phyloP scores from a whole-genome alignment of 2,797 vertebrate genomes.

The Adelosebastes latens region DNA sequence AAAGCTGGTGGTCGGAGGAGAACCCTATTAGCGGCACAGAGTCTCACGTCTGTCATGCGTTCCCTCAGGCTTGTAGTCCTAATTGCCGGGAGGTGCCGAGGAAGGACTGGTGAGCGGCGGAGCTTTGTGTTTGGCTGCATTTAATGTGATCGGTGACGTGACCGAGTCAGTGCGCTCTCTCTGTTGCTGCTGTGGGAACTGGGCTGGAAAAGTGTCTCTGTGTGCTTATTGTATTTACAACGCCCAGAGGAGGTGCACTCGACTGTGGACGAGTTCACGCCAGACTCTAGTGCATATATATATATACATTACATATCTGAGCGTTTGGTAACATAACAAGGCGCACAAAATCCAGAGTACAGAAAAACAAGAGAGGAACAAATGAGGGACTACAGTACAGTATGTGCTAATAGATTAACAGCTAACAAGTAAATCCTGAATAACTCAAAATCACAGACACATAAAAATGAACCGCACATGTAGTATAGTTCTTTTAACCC shows the following conservation, averaged over 20 bases:
- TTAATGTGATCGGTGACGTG: constrained; percentile 35
- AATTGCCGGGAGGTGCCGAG: constrained; percentile 43
- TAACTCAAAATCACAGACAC: neutral
- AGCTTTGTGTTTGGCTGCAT: constrained; percentile 38
- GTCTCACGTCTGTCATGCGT: constrained; percentile 16
- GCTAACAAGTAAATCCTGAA: neutral
- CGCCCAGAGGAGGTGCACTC: constrained; percentile 35
- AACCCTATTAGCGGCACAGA: constrained; percentile 37
- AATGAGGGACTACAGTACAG: neutral
- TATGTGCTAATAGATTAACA: neutral
- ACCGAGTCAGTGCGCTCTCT: constrained; percentile 29
- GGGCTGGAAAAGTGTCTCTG: constrained; percentile 48
- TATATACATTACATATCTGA: neutral
- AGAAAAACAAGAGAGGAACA: neutral
- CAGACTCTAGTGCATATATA: constrained; percentile 10
- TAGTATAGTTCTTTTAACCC: neutral
- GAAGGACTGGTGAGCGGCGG: constrained; percentile 26
- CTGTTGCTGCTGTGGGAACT: constrained; percentile 30
- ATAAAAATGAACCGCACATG: neutral
- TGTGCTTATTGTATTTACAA: constrained; percentile 47
- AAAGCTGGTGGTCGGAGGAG: constrained; percentile 23
- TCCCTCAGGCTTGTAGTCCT: constrained; percentile 37
- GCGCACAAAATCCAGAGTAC: neutral
- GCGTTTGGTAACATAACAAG: neutral
- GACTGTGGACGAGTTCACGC: constrained; percentile 15